Evolutionary conservation across 2,113 vertebrate genomes (phyloP).

Genomic region (Vulpes vulpes): DNA sequence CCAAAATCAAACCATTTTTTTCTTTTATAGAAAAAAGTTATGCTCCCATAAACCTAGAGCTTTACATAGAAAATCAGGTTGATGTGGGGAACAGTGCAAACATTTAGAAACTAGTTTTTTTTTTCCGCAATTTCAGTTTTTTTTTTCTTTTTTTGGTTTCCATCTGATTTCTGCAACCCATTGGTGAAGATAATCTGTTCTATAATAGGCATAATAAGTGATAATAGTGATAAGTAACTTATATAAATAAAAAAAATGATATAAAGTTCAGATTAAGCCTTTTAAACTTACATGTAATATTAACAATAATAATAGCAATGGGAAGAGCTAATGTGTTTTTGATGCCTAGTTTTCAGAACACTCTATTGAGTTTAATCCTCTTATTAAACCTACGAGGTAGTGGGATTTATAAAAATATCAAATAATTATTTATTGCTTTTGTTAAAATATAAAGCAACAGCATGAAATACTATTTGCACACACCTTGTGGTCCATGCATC

Average conservation of each 20-base stretch:
- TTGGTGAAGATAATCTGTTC: not conserved
- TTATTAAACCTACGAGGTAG: not conserved
- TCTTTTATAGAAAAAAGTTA: not conserved
- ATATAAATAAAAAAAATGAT: slow-evolving; percentile 42
- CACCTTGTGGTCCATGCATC: not conserved
- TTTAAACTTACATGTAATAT: not conserved
- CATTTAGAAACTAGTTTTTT: not conserved
- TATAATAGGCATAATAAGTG: not conserved
- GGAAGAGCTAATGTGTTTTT: not conserved
- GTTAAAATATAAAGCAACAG: not conserved
- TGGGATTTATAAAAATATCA: not conserved
- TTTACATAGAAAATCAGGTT: not conserved
- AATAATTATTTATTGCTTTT: slow-evolving; percentile 5
- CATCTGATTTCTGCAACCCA: not conserved
- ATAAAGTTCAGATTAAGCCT: not conserved
- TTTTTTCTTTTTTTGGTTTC: not conserved
- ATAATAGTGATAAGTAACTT: not conserved
- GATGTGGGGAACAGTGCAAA: not conserved
- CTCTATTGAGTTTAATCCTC: not conserved
- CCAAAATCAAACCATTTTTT: not conserved
- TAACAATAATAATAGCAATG: not conserved
- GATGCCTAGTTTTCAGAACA: not conserved
- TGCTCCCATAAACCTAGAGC: not conserved
- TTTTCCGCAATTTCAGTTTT: not conserved
- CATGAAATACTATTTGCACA: not conserved